A percentile compares a stretch with the other conserved stretches of the same genome.
phyloP scores from a whole-genome alignment of 2,888 invertebrate genomes.

The Nasonia oneida region DNA sequence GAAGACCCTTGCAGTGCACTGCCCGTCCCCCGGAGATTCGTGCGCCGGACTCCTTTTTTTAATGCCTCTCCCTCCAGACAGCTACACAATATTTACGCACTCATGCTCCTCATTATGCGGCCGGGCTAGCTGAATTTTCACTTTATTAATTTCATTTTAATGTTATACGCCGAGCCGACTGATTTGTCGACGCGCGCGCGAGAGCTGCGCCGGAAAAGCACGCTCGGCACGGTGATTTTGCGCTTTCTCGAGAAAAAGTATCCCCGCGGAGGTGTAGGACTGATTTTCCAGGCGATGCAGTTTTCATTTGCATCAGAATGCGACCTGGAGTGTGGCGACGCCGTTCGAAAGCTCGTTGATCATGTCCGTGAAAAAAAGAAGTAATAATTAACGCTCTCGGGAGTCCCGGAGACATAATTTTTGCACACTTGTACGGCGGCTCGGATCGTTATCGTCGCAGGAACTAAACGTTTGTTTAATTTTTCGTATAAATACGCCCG shows the following conservation, averaged over 20 bases:
- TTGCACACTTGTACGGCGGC: neutral
- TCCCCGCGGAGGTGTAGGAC: neutral
- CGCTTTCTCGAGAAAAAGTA: slow-evolving; percentile 18
- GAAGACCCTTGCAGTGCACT: slow-evolving; percentile 38
- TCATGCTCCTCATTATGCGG: slow-evolving; percentile 37
- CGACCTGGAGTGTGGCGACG: too few relatives aligned
- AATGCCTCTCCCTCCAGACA: slow-evolving; percentile 18
- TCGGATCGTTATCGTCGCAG: slow-evolving; percentile 10
- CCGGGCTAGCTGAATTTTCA: neutral
- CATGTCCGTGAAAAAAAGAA: neutral
- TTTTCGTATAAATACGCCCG: slow-evolving; percentile 34
- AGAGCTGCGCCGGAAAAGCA: neutral
- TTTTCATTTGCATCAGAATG: neutral
- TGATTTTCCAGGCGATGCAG: neutral
- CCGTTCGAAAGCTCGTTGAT: too few relatives aligned
- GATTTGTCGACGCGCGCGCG: slow-evolving; percentile 12
- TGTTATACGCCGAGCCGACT: slow-evolving; percentile 42
- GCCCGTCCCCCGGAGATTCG: slow-evolving; percentile 46
- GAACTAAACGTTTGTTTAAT: slow-evolving; percentile 49
- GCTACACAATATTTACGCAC: slow-evolving; percentile 50
- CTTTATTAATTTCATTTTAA: slow-evolving; percentile 58
- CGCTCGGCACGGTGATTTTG: slow-evolving; percentile 27
- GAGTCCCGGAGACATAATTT: neutral
- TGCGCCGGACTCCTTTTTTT: neutral
- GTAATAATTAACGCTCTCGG: neutral